Evolutionary conservation across 37 sponge, comb jelly and placozoan genomes (phyloP).

Genomic region (Cladorhizidae sp.): DNA sequence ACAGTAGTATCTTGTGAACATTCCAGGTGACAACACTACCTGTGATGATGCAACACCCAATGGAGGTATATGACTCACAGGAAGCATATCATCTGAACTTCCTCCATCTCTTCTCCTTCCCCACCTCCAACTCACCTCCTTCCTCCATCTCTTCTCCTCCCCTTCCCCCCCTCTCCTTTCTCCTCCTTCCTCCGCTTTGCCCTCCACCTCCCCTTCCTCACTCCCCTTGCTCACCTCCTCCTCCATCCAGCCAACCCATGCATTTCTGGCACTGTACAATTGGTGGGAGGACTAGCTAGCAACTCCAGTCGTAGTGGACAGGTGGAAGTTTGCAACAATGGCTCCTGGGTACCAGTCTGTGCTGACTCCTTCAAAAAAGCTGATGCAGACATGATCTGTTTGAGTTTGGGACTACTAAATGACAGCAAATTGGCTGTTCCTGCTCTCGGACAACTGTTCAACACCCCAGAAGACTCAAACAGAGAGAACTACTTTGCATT

Average conservation of each 20-base stretch:
- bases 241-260: conserved; percentile 26
- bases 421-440: neutral
- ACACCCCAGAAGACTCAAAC: neutral
- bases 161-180: too few relatives aligned
- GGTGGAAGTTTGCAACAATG: conserved; percentile 34
- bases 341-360: conserved; percentile 40
- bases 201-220: too few relatives aligned
- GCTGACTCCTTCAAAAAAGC: conserved; percentile 6
- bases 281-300: conserved; percentile 1
- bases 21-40: too few relatives aligned
- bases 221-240: neutral
- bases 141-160: too few relatives aligned
- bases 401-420: neutral
- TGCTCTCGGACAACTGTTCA: neutral
- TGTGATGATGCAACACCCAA: too few relatives aligned
- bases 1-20: too few relatives aligned
- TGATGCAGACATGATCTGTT: conserved; percentile 8
- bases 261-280: neutral
- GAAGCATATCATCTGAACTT: too few relatives aligned
- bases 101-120: too few relatives aligned
- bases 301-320: conserved; percentile 1
- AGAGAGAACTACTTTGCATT: neutral
- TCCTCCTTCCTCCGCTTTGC: too few relatives aligned
- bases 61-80: too few relatives aligned
- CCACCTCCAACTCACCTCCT: too few relatives aligned